Base-by-base conservation (phyloP, 2,113 vertebrate genomes). In the Octodon degus region DNA sequence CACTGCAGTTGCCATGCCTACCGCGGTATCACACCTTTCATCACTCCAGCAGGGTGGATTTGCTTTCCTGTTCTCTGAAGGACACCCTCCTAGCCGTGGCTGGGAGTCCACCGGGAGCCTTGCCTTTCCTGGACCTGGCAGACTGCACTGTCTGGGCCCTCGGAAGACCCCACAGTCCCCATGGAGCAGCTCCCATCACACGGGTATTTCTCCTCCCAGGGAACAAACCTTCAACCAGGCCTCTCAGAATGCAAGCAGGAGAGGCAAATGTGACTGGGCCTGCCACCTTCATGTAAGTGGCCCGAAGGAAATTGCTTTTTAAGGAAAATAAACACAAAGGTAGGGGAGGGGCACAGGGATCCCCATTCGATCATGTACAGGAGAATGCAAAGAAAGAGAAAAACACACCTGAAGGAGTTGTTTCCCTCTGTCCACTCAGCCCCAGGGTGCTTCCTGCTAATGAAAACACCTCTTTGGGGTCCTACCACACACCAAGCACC, bases 21-120 rank as follows among this genome's bases (percentile, higher is more conserved):
- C 96, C 86, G 90, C 96, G 93, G 97, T 95, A 94, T 96, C 96
- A 55, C 58, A 93, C n/a, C 90, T 96, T 68, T 19, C n/a, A 91
- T 95, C 89, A 37, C 85, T 97, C 93, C 58, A 96, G 90, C 86
- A 70, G 77, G 63, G 67, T 93, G 76, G 93, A 82, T 91, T 96
- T 76, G 22, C 17, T 80, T 80, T 80, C 24, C 58, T 81, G 89
- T 93, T 85, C 68, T 94, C 65, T 85, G 87, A 86, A 96, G 91
- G 89, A 95, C 81, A 93, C 63, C 58, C 63, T 96, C 53, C 79
- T 65, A 43, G 8, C 27, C 50, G 7, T 37, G 30, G 76, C 84
- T 67, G 11, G n/a, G 32, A 80, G 37, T 53, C 90, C 53, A 72
- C 47, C 90, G 68, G 89, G 47, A 97, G 19, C 89, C 90, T 93